A percentile compares a stretch with the other conserved stretches of the same genome.
Evolutionary conservation across 2,888 invertebrate genomes (phyloP).

Genomic region (Spialia ferax): DNA sequence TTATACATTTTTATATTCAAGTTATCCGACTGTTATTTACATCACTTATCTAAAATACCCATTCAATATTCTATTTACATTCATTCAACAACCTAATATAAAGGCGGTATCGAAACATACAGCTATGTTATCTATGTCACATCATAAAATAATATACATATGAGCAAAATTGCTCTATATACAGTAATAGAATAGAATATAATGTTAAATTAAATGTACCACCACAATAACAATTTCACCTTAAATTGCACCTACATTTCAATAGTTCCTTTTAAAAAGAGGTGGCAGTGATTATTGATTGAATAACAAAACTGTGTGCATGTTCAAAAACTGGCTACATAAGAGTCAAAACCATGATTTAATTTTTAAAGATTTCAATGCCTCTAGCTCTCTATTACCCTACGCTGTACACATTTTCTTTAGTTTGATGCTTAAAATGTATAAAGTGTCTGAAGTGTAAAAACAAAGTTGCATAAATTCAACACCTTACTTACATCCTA

Average conservation of each 20-base stretch:
- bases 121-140: slow-evolving; percentile 8
- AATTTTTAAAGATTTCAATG: background rate
- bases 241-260: slow-evolving; percentile 6
- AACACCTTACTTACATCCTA: background rate
- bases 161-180: slow-evolving; percentile 24
- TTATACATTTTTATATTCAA: background rate
- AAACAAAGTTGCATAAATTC: background rate
- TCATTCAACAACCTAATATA: slow-evolving; percentile 31
- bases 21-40: background rate
- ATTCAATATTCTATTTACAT: slow-evolving; percentile 17
- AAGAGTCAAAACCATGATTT: background rate
- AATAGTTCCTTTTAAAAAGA: background rate
- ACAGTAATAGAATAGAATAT: slow-evolving; percentile 16
- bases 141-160: slow-evolving; percentile 6
- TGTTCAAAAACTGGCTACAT: background rate
- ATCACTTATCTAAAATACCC: background rate
- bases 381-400: background rate
- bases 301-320: background rate
- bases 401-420: background rate
- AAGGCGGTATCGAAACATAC: slow-evolving; percentile 39
- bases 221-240: background rate
- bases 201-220: background rate
- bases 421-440: background rate
- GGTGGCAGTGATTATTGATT: slow-evolving; percentile 18
- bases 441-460: background rate